Conservation (phyloP, 2,888 invertebrate genomes). For the Caenorhabditis sp. region DNA sequence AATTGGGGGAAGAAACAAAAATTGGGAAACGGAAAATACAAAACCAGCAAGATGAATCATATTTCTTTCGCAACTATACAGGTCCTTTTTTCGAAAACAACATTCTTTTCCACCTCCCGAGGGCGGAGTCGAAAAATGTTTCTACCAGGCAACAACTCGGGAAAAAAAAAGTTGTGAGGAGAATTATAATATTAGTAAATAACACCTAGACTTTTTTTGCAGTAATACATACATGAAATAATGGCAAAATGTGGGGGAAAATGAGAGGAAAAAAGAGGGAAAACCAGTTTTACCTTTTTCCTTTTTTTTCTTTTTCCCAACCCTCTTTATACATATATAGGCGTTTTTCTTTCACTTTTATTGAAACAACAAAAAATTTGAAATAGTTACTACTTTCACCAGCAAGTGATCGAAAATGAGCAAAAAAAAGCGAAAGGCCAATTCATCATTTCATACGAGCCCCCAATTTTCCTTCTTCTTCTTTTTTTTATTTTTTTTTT, state of each 20-base stretch:
- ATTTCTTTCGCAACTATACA: background rate
- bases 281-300: background rate
- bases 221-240: background rate
- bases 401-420: background rate
- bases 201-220: background rate
- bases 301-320: background rate
- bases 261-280: background rate
- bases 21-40: background rate
- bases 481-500: background rate
- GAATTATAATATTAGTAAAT: background rate
- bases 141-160: too few species aligned
- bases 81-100: background rate
- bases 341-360: background rate
- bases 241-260: background rate
- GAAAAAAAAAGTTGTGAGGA: too few species aligned
- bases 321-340: background rate
- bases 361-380: background rate
- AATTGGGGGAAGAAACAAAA: background rate
- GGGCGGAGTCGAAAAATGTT: background rate
- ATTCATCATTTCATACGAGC: slow-evolving; percentile 40
- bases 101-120: background rate
- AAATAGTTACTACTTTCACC: background rate
- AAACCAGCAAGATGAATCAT: background rate
- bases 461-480: background rate
- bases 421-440: slow-evolving; percentile 2